Conservation (phyloP, 2,888 invertebrate genomes). For the Pinctada fucata region DNA sequence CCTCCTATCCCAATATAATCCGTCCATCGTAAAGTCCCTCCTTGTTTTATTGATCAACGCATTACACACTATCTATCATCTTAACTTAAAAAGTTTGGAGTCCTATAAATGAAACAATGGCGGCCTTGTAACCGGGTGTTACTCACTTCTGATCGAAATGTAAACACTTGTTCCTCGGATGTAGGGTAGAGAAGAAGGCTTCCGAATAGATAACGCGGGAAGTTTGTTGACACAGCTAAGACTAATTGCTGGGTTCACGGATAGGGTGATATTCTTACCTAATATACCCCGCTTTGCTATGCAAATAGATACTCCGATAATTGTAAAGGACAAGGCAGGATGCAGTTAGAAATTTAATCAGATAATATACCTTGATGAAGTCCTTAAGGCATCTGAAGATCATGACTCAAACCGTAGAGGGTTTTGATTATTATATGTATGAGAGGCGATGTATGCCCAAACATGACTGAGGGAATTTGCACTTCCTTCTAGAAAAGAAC, state of each 20-base stretch:
- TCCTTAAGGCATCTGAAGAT: not conserved
- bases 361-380: not conserved
- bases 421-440: too few relatives aligned
- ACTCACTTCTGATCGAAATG: not conserved
- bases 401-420: too few relatives aligned
- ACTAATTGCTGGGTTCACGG: slow-evolving; percentile 1
- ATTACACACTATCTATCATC: too few relatives aligned
- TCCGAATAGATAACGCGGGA: not conserved
- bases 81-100: not conserved
- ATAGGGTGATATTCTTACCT: not conserved
- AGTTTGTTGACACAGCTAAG: not conserved
- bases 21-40: too few relatives aligned
- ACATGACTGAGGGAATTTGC: too few relatives aligned
- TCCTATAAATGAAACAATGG: not conserved
- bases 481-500: too few relatives aligned
- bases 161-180: not conserved
- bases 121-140: not conserved
- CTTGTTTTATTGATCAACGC: too few relatives aligned
- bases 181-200: not conserved
- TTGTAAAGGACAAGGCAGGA: not conserved
- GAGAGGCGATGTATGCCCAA: too few relatives aligned
- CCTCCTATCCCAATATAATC: too few relatives aligned
- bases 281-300: not conserved
- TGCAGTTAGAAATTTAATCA: not conserved
- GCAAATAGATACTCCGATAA: not conserved